Evolutionary conservation across 1,140 invertebrate genomes (phyloP).

Genomic region (Tribolium madens): DNA sequence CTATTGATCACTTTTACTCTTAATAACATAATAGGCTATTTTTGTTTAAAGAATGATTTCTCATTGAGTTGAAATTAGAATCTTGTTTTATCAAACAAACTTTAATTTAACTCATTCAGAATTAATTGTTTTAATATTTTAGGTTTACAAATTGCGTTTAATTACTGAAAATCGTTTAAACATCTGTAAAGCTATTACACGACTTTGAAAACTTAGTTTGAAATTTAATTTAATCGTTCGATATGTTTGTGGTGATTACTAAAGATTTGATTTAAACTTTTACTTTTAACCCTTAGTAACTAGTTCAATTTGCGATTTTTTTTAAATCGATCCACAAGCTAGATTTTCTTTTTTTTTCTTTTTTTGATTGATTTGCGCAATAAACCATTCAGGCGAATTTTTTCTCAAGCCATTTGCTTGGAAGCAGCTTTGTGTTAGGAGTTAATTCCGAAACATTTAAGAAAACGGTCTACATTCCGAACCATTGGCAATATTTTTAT

Average conservation of each 20-base stretch:
- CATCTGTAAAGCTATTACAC: not conserved
- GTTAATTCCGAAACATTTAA: conserved; percentile 25
- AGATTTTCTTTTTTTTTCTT: too few species aligned
- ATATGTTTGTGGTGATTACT: not conserved
- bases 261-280: not conserved
- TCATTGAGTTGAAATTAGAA: too few species aligned
- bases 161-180: not conserved
- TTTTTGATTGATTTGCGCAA: not conserved
- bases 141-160: not conserved
- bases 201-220: not conserved
- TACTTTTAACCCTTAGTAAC: not conserved
- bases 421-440: not conserved
- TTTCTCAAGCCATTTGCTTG: conserved; percentile 9
- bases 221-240: conserved; percentile 18
- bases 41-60: too few species aligned
- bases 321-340: too few species aligned
- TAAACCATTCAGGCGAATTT: not conserved
- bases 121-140: not conserved
- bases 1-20: too few species aligned
- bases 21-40: too few species aligned
- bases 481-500: not conserved
- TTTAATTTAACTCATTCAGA: not conserved
- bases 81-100: not conserved
- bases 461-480: not conserved
- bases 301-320: too few species aligned